Evolutionary conservation across 2,797 vertebrate species (phyloP).

Genomic region (Thalassophryne amazonica): DNA sequence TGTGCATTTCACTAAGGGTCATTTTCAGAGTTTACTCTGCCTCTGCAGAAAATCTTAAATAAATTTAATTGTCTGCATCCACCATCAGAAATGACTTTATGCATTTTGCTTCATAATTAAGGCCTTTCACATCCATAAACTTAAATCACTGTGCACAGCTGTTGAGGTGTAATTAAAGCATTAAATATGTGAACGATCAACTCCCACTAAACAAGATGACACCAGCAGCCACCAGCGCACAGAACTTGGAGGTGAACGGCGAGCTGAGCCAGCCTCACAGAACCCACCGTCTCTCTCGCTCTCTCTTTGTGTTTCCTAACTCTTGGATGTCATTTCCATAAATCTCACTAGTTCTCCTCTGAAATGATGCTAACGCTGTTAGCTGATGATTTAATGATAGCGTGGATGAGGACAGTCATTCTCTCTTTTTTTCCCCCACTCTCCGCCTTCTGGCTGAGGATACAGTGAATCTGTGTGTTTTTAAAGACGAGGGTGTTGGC

Average conservation of each 20-base stretch:
- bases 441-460: constrained; percentile 59
- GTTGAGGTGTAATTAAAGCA: constrained; percentile 86
- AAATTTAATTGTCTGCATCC: constrained; percentile 86
- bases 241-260: constrained; percentile 71
- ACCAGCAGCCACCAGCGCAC: constrained; percentile 60
- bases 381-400: constrained; percentile 74
- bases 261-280: constrained; percentile 9
- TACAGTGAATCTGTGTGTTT: constrained; percentile 63
- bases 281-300: constrained; percentile 20
- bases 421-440: constrained; percentile 31
- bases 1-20: constrained; percentile 67
- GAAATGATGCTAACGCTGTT: constrained; percentile 73
- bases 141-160: constrained; percentile 85
- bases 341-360: constrained; percentile 52
- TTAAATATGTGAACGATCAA: constrained; percentile 85
- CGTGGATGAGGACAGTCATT: constrained; percentile 69
- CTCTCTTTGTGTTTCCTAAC: constrained; percentile 48
- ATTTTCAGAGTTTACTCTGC: constrained; percentile 70
- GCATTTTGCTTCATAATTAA: constrained; percentile 86
- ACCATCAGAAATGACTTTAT: constrained; percentile 83
- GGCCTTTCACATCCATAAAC: constrained; percentile 85
- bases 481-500: constrained; percentile 63
- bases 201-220: constrained; percentile 81
- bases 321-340: constrained; percentile 55
- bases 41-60: constrained; percentile 82